Conservation (phyloP, 1,140 invertebrate species). For the Drosophila equinoxialis region DNA sequence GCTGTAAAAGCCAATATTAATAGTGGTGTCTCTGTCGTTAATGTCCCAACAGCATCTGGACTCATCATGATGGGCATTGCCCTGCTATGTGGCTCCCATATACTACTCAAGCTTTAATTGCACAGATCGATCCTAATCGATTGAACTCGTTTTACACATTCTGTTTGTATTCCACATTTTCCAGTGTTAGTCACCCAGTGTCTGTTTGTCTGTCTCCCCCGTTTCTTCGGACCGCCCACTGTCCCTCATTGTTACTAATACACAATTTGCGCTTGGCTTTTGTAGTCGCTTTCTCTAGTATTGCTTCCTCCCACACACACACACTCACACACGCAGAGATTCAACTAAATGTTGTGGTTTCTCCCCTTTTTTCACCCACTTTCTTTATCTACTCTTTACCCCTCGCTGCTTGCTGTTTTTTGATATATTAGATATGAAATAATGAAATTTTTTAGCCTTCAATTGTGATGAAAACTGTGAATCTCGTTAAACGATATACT, state of each 20-base stretch:
- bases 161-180: neutral
- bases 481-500: conserved; percentile 35
- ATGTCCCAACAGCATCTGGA: neutral
- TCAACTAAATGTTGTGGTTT: neutral
- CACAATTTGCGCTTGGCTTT: neutral
- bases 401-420: neutral
- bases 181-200: conserved; percentile 11
- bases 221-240: neutral
- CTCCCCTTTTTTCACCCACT: neutral
- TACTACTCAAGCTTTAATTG: conserved; percentile 2
- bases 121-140: neutral
- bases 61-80: conserved; percentile 10
- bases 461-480: conserved; percentile 59
- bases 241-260: neutral
- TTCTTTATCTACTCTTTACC: conserved; percentile 1
- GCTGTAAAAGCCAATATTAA: conserved; percentile 54
- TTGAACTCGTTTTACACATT: neutral
- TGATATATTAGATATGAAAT: conserved; percentile 11
- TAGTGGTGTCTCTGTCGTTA: conserved; percentile 1
- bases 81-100: neutral
- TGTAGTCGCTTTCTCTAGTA: conserved; percentile 12
- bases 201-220: neutral
- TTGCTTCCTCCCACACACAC: neutral
- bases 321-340: neutral
- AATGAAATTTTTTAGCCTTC: conserved; percentile 45